Evolutionary conservation across 2,888 invertebrate species (phyloP).

Genomic region (Pogonocherus hispidulus): DNA sequence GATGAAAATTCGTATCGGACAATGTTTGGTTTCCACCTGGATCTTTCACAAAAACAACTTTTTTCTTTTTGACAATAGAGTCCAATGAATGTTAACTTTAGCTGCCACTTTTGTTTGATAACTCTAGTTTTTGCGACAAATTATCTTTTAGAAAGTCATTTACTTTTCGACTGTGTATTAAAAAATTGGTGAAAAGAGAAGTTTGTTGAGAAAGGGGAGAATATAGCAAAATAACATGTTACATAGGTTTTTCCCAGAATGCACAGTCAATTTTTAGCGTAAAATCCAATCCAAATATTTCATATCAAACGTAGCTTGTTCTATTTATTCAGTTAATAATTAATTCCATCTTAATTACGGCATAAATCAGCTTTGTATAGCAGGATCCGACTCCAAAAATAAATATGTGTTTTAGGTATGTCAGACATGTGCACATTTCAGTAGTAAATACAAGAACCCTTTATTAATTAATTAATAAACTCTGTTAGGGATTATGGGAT

Average conservation of each 20-base stretch:
- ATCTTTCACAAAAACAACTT: conserved; percentile 2
- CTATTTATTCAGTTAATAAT: conserved; percentile 24
- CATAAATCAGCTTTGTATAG: conserved; percentile 2
- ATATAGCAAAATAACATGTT: too few species aligned
- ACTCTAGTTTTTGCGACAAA: too few species aligned
- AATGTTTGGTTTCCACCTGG: conserved; percentile 11
- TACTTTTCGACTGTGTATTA: too few species aligned
- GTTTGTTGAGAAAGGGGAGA: too few species aligned
- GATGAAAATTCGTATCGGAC: conserved; percentile 15
- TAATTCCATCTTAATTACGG: conserved; percentile 24
- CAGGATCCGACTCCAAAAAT: conserved; percentile 9
- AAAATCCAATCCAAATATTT: too few species aligned
- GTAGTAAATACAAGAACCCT: conserved; percentile 24
- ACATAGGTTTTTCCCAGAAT: too few species aligned
- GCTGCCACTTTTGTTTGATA: too few species aligned
- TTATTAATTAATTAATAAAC: conserved; percentile 31
- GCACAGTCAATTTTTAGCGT: too few species aligned
- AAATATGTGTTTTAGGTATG: conserved; percentile 27
- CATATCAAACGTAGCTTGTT: conserved; percentile 17
- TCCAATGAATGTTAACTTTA: too few species aligned
- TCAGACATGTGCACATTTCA: conserved; percentile 16
- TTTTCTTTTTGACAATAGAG: too few species aligned
- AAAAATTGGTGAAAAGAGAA: too few species aligned
- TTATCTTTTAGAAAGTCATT: too few species aligned
- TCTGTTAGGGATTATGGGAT: conserved; percentile 14